Evolutionary conservation across 1,140 invertebrate genomes (phyloP), one percentile per base, ranked within the genome.

Genomic region (Drosophila triauraria): DNA sequence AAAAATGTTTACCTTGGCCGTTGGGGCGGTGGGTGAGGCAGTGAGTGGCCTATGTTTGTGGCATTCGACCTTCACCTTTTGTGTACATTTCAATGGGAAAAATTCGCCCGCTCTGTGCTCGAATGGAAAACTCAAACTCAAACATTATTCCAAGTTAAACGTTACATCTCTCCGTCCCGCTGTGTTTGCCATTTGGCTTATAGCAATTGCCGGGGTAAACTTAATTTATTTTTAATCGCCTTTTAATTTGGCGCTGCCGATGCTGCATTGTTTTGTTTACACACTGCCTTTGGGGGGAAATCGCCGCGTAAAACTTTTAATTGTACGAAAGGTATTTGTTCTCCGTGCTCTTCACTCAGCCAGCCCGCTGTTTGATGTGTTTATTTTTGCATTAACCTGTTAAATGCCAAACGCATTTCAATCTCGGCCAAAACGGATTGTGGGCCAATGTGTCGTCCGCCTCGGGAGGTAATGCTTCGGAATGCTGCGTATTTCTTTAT

Each of bases 181-280:
- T 70, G 47, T 65, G 60, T 63, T 84, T 82, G 82, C 78, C 82
- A 81, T 85, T 84, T 85, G 78, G 82, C 82, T 76, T 86, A 57
- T 75, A 80, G 75, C 85, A 90, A 88, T 84, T 75, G 78, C 62
- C 67, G 40, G 65, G 60, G 78, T 76, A 90, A 88, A 88, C 85
- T 90, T 90, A 90, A 88, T 88, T 88, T 88, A 88, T 88, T 88
- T 88, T 88, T 90, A 88, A 88, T 88, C 85, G 78, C 78, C 85
- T 79, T 88, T 88, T 84, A 88, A 88, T 90, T 90, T 69, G 23
- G 51, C 51, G 10, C 12, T 35, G 48, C 47, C 27, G 25, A 25
- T 17, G 75, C 59, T 75, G 79, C 79, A 59, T 72, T 78, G 63
- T 75, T 75, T 65, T 88, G 85, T 88, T 90, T 90, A 69, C 63